Conservation (phyloP, 2,888 invertebrate species). For the Sinotaia quadrata region DNA sequence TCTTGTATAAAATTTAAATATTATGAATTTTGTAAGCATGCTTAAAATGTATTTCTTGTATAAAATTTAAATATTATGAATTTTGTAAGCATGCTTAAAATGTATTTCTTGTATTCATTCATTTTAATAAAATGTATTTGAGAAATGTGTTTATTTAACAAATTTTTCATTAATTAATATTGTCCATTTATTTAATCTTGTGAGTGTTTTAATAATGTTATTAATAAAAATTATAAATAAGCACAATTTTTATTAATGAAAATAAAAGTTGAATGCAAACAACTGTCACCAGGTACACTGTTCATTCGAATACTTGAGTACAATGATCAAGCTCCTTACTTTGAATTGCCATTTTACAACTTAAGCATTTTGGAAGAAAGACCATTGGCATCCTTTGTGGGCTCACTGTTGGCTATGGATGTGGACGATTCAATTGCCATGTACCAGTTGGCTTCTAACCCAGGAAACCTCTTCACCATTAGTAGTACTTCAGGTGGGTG, state of each 20-base stretch:
- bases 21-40: too few species aligned
- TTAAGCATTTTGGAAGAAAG: slow-evolving; percentile 59
- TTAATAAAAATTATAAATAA: too few species aligned
- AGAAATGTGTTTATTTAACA: too few species aligned
- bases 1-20: too few species aligned
- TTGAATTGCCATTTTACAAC: slow-evolving; percentile 76
- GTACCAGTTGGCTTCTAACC: slow-evolving; percentile 48
- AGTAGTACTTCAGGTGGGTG: slow-evolving; percentile 46
- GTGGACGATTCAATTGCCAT: slow-evolving; percentile 51
- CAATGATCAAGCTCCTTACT: slow-evolving; percentile 78
- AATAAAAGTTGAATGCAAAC: background rate
- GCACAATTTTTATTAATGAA: background rate
- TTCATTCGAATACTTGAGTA: slow-evolving; percentile 78
- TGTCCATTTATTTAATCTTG: too few species aligned
- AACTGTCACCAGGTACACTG: slow-evolving; percentile 75
- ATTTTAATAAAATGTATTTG: too few species aligned
- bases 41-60: too few species aligned
- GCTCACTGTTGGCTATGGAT: slow-evolving; percentile 61
- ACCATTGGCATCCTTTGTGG: slow-evolving; percentile 54
- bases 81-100: too few species aligned
- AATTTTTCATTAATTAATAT: too few species aligned
- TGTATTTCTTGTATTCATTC: too few species aligned
- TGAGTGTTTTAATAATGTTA: too few species aligned
- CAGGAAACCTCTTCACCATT: slow-evolving; percentile 46
- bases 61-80: too few species aligned